phyloP scores from a whole-genome alignment of 2,888 invertebrate species.

The Tricholauxania praeusta region DNA sequence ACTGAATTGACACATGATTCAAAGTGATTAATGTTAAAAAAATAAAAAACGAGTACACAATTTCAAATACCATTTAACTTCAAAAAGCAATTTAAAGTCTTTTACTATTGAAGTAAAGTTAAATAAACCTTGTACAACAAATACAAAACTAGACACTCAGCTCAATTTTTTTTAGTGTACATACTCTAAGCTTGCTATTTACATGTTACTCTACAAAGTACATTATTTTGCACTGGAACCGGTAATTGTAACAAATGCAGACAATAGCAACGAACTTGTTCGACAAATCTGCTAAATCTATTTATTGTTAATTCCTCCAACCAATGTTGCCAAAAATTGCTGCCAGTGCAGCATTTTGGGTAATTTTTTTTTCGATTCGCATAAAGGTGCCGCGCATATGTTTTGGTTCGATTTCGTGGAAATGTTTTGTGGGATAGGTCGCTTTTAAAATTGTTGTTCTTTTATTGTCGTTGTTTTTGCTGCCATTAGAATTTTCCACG shows the following conservation, averaged over 20 bases:
- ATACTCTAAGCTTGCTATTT: not conserved
- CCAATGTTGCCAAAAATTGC: not conserved
- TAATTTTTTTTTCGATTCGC: not conserved
- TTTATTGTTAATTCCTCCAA: not conserved
- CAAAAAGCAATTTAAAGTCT: no score
- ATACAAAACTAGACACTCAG: no score
- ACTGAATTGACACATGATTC: no score
- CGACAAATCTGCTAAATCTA: conserved; percentile 23
- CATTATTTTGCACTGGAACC: not conserved
- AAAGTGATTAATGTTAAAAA: no score
- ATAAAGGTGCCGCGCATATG: conserved; percentile 9
- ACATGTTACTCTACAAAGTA: not conserved
- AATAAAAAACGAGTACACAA: no score
- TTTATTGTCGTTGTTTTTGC: not conserved
- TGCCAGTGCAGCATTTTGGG: conserved; percentile 6
- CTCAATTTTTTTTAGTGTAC: not conserved
- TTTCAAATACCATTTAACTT: no score
- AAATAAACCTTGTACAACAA: no score
- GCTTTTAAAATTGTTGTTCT: not conserved
- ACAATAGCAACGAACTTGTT: conserved; percentile 26
- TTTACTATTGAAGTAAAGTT: no score
- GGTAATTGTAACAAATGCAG: conserved; percentile 34
- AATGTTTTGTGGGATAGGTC: conserved; percentile 6
- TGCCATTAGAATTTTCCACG: not conserved
- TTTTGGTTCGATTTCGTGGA: not conserved